Percentiles rank a stretch among this genome's conserved stretches.
Evolutionary conservation across 1,140 invertebrate species (phyloP).

Genomic region (Alviniconcha marisindica): DNA sequence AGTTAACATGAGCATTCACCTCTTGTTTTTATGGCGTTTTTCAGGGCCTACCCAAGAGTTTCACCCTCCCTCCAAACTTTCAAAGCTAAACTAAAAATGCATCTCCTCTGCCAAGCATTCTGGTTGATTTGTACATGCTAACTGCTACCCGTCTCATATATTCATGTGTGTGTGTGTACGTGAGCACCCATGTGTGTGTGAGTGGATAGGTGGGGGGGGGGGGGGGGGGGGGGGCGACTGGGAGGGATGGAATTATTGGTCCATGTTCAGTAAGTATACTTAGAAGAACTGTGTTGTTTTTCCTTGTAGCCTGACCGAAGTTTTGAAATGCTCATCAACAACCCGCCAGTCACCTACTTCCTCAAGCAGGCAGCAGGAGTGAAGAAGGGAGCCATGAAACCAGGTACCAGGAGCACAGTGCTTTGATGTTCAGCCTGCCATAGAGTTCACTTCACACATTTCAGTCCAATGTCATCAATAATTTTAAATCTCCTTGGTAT

Average conservation of each 20-base stretch:
- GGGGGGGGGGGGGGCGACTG: no score
- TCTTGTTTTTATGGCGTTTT: no score
- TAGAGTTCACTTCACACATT: not conserved
- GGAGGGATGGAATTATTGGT: no score
- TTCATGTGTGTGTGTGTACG: not conserved
- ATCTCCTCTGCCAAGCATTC: no score
- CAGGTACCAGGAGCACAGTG: conserved; percentile 77
- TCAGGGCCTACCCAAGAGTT: no score
- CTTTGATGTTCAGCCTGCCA: not conserved
- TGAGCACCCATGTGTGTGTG: not conserved
- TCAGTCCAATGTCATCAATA: not conserved
- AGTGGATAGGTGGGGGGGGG: no score
- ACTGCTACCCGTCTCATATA: not conserved
- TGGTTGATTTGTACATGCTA: not conserved
- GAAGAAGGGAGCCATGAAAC: conserved; percentile 87
- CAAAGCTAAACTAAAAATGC: no score
- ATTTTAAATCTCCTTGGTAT: no score
- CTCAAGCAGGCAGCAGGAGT: conserved; percentile 97
- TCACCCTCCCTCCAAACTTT: no score
- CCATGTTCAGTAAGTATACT: no score
- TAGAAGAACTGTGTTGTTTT: no score
- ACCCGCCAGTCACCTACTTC: conserved; percentile 91
- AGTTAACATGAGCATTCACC: conserved; percentile 82
- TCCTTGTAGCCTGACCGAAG: conserved; percentile 86
- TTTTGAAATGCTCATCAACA: conserved; percentile 89